phyloP scores from a whole-genome alignment of 2,888 invertebrate genomes.

The Agonopterix alstromeriana region DNA sequence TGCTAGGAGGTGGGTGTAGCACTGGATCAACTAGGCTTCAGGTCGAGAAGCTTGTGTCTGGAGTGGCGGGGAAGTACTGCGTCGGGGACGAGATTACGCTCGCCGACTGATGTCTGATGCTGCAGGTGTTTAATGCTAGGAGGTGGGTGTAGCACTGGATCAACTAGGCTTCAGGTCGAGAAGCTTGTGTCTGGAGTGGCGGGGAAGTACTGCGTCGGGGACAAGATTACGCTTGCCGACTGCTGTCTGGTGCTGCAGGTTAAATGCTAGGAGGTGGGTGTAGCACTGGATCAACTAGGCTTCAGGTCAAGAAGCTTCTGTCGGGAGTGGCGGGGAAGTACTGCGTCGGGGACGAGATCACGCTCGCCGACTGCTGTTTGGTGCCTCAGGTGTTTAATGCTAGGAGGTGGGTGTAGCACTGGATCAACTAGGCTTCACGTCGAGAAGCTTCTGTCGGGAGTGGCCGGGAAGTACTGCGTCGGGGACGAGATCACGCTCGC shows the following conservation, averaged over 20 bases:
- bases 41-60: constrained; percentile 90
- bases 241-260: constrained; percentile 97
- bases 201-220: constrained; percentile 95
- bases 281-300: neutral
- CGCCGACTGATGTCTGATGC: constrained; percentile 96
- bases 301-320: no score
- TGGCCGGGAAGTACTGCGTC: no score
- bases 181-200: constrained; percentile 88
- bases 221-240: constrained; percentile 95
- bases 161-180: constrained; percentile 90
- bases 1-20: constrained; percentile 97
- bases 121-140: constrained; percentile 96
- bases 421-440: no score
- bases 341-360: no score
- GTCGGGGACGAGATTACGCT: constrained; percentile 95
- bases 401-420: neutral
- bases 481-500: no score
- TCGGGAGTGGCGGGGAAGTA: no score
- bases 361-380: neutral
- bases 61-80: constrained; percentile 93
- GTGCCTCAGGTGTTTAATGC: neutral
- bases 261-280: constrained; percentile 76
- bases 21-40: constrained; percentile 94
- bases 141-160: constrained; percentile 86
- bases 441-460: no score